Evolutionary conservation across 2,888 invertebrate species (phyloP).

Genomic region (Podabrus alpinus): DNA sequence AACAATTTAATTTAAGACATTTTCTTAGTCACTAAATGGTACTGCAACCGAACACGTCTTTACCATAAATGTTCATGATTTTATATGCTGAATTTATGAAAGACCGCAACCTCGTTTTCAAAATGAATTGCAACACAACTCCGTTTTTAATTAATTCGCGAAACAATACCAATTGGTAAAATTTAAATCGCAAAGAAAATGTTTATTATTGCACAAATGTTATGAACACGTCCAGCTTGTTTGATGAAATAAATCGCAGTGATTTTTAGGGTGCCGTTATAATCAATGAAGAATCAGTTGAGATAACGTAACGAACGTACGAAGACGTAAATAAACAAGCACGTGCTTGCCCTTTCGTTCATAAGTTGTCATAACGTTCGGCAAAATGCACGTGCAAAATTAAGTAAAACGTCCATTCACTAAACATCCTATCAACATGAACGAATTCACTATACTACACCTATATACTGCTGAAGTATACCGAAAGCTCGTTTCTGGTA

Average conservation of each 20-base stretch:
- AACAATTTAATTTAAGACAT: background rate
- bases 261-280: background rate
- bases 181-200: background rate
- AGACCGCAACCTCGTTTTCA: conserved; percentile 19
- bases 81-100: conserved; percentile 13
- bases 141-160: background rate
- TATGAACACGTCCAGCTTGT: background rate
- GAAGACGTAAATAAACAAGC: conserved; percentile 14
- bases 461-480: conserved; percentile 2
- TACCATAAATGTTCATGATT: conserved; percentile 22
- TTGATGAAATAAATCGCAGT: background rate
- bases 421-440: conserved; percentile 10
- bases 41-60: conserved; percentile 8
- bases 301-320: background rate
- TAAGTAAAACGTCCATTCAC: conserved; percentile 7
- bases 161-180: background rate
- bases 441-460: conserved; percentile 10
- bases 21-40: background rate
- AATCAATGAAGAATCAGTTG: conserved; percentile 1
- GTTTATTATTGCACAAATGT: background rate
- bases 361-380: conserved; percentile 22
- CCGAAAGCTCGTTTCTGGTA: conserved; percentile 12
- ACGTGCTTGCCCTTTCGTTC: conserved; percentile 25
- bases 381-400: conserved; percentile 24
- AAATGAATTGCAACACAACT: conserved; percentile 15